phyloP scores from a whole-genome alignment of 2,888 invertebrate species.

The Tachina grossa region DNA sequence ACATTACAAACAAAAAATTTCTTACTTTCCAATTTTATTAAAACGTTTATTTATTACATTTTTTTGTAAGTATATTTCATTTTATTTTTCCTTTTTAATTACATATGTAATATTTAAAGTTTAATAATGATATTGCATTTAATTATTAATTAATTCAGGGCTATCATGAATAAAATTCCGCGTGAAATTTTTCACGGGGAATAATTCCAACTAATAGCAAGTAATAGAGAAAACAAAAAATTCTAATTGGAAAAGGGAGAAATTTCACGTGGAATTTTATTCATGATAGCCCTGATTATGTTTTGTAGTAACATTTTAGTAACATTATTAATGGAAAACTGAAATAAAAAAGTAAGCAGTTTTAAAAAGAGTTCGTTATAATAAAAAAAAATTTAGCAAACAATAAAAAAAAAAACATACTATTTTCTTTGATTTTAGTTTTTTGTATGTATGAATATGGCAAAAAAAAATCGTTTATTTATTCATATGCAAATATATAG shows the following conservation, averaged over 20 bases:
- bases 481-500: not conserved
- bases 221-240: too few species aligned
- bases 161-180: too few species aligned
- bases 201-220: too few species aligned
- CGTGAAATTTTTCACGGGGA: too few species aligned
- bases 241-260: too few species aligned
- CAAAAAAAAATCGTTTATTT: slow-evolving; percentile 43
- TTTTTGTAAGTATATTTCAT: slow-evolving; percentile 27
- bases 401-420: slow-evolving; percentile 26
- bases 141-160: slow-evolving; percentile 55
- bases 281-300: too few species aligned
- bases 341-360: slow-evolving; percentile 42
- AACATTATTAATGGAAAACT: slow-evolving; percentile 58
- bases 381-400: slow-evolving; percentile 43
- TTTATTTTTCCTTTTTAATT: slow-evolving; percentile 46
- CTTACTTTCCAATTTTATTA: slow-evolving; percentile 62
- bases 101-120: slow-evolving; percentile 60
- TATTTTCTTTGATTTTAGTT: slow-evolving; percentile 33
- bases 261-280: too few species aligned
- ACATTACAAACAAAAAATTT: not conserved
- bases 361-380: slow-evolving; percentile 22
- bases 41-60: slow-evolving; percentile 62
- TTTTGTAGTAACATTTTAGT: slow-evolving; percentile 66
- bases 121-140: slow-evolving; percentile 67
- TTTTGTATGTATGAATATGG: slow-evolving; percentile 42